phyloP scores from a whole-genome alignment of 2,113 vertebrate species.

The Trachemys scripta region DNA sequence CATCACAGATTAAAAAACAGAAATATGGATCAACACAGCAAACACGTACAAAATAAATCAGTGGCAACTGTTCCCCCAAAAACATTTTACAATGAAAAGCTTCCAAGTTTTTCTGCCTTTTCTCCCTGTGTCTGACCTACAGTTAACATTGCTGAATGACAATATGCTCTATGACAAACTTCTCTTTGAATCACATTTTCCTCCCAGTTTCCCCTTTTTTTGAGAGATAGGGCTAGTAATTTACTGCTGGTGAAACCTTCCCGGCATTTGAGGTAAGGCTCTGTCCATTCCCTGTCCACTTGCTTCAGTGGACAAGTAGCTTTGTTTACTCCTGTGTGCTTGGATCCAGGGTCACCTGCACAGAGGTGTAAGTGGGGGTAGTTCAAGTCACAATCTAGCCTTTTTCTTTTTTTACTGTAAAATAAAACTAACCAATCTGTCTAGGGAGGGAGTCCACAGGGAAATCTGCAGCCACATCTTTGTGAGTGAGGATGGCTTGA shows the following conservation, averaged over 20 bases:
- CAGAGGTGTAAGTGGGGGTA: background rate
- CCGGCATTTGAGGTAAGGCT: fast-evolving
- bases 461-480: background rate
- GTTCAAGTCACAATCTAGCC: background rate
- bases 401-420: background rate
- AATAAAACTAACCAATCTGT: background rate
- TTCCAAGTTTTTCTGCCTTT: background rate
- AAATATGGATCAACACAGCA: conserved; percentile 14
- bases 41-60: conserved; percentile 14
- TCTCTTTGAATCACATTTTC: background rate
- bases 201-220: background rate
- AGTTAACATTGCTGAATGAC: background rate
- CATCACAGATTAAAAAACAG: conserved; percentile 17
- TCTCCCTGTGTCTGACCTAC: background rate
- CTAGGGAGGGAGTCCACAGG: background rate
- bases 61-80: background rate
- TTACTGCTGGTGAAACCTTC: background rate
- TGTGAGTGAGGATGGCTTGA: background rate
- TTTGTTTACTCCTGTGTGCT: background rate
- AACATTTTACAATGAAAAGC: background rate
- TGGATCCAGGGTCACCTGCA: background rate
- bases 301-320: background rate
- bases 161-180: background rate
- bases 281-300: background rate
- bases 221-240: background rate